Conservation (phyloP, 2,888 invertebrate species). For the Diarsia brunnea region DNA sequence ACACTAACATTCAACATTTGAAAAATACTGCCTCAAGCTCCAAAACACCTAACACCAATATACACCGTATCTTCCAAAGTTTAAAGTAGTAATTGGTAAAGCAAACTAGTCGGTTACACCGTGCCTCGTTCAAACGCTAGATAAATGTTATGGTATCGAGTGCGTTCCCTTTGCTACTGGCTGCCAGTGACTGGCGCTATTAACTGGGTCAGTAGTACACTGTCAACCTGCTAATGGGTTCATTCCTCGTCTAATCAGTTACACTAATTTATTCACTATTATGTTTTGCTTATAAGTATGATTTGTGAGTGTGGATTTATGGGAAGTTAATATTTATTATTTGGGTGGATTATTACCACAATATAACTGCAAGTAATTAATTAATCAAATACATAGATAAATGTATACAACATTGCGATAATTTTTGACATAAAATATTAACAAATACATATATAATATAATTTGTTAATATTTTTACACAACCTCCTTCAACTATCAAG, state of each 20-base stretch:
- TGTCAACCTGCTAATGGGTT: conserved; percentile 56
- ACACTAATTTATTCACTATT: conserved; percentile 48
- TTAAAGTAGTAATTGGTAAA: neutral
- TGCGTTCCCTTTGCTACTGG: conserved; percentile 29
- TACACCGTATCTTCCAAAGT: rapidly evolving
- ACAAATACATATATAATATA: too few relatives aligned
- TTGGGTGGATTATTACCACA: too few relatives aligned
- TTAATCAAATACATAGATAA: too few relatives aligned
- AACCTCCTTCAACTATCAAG: too few relatives aligned
- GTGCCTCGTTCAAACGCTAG: neutral
- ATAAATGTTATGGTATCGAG: conserved; percentile 36
- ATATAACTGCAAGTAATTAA: too few relatives aligned
- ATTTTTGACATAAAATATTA: too few relatives aligned
- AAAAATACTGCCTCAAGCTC: neutral
- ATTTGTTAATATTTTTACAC: too few relatives aligned
- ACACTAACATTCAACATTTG: neutral
- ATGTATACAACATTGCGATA: too few relatives aligned
- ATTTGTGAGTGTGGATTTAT: conserved; percentile 22
- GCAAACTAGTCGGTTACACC: neutral
- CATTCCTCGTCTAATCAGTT: conserved; percentile 54
- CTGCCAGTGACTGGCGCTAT: conserved; percentile 48
- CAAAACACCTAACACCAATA: neutral
- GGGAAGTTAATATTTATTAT: neutral
- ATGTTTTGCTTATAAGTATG: conserved; percentile 45
- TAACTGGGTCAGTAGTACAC: conserved; percentile 56